These are phyloP conservation scores for Drosophila lowei DNA, from an alignment of 1,140 invertebrate genomes.

Conservation along the genomic window DNA sequence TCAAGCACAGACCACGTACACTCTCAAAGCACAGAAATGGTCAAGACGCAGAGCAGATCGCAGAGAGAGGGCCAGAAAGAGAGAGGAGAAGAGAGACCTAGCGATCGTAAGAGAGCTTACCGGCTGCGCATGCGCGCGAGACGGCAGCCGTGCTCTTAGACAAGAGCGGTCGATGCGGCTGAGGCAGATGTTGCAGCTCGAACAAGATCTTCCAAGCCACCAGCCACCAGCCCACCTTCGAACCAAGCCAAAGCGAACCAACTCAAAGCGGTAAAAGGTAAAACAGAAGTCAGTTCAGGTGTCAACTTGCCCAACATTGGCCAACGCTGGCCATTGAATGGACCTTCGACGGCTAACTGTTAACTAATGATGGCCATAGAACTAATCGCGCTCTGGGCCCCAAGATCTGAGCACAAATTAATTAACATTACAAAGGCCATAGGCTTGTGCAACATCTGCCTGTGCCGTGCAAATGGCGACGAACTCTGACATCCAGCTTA, in stretches of 20 bases:
- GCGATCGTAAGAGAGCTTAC: constrained; percentile 32
- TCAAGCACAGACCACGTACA: constrained; percentile 12
- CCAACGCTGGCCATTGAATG: too few relatives aligned
- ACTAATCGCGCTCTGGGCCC: neutral
- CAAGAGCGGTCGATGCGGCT: constrained; percentile 15
- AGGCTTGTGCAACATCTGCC: constrained; percentile 33
- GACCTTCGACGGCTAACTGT: neutral
- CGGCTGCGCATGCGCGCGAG: constrained; percentile 51
- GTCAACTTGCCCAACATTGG: constrained; percentile 10
- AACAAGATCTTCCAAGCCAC: constrained; percentile 2
- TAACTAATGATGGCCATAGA: neutral
- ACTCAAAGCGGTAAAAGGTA: constrained; percentile 1
- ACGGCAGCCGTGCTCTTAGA: constrained; percentile 37
- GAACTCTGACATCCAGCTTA: constrained; percentile 61
- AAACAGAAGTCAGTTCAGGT: constrained; percentile 16
- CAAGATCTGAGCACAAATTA: constrained; percentile 49
- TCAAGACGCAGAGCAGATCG: constrained; percentile 46
- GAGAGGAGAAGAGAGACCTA: neutral
- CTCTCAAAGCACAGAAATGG: constrained; percentile 44
- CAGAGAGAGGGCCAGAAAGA: constrained; percentile 27
- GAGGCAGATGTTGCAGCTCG: constrained; percentile 23
- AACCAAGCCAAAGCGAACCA: neutral
- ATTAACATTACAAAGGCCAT: constrained; percentile 51
- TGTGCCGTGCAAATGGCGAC: constrained; percentile 21
- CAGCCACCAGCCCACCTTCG: constrained; percentile 1